Evolutionary conservation across 2,888 invertebrate genomes (phyloP).

Genomic region (Anodontia alba): DNA sequence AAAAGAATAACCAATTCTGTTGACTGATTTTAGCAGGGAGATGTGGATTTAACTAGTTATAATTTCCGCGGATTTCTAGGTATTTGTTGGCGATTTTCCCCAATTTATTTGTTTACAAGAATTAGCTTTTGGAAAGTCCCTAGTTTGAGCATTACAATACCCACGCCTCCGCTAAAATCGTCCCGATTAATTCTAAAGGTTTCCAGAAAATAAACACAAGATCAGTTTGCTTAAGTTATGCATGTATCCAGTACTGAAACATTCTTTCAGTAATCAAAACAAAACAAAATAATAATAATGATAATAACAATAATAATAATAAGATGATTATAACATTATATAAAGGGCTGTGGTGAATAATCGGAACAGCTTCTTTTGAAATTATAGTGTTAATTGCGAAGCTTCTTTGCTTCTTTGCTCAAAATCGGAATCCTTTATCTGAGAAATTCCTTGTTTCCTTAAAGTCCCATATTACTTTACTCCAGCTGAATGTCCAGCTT

Average conservation of each 20-base stretch:
- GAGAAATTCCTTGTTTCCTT: neutral
- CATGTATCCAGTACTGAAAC: slow-evolving; percentile 2
- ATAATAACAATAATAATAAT: no score
- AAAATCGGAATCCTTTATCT: neutral
- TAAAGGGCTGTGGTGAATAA: neutral
- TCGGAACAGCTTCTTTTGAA: neutral
- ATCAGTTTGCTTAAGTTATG: neutral
- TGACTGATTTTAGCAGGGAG: no score
- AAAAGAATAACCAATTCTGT: no score
- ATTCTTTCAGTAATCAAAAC: neutral
- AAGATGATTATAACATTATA: no score
- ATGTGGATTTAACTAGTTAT: no score
- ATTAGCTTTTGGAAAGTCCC: no score
- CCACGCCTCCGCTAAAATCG: neutral
- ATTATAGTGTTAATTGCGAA: neutral
- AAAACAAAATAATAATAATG: neutral
- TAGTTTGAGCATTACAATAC: no score
- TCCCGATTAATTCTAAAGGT: neutral
- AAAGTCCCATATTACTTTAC: neutral
- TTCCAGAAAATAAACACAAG: slow-evolving; percentile 1
- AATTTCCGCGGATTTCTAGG: no score
- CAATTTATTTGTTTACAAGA: no score
- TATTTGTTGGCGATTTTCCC: no score
- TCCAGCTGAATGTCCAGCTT: neutral
- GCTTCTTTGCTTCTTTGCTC: neutral